Conservation (phyloP, 2,797 vertebrate species). For the Valencia hispanica region DNA sequence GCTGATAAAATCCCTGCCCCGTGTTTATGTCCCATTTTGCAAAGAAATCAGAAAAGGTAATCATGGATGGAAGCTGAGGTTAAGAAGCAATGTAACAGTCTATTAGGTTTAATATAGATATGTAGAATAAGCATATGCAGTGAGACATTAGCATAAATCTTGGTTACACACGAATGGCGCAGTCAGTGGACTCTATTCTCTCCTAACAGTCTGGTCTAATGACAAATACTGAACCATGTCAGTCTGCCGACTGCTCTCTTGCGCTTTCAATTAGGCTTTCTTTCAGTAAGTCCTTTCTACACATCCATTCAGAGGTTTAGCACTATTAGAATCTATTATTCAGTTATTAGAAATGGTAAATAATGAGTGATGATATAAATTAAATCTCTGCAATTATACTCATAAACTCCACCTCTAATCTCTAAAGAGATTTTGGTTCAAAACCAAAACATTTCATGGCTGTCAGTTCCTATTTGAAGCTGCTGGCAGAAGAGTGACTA, state of each 20-base stretch:
- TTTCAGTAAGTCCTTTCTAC: slow-evolving; percentile 54
- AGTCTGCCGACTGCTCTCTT: slow-evolving; percentile 75
- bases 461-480: slow-evolving; percentile 39
- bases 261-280: slow-evolving; percentile 83
- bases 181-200: slow-evolving; percentile 77
- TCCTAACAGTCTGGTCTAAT: slow-evolving; percentile 78
- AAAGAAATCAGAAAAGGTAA: slow-evolving; percentile 99
- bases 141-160: slow-evolving; percentile 99
- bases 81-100: slow-evolving; percentile 99
- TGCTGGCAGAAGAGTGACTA: slow-evolving; percentile 32
- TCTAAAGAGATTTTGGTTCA: slow-evolving; percentile 11
- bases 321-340: slow-evolving; percentile 26
- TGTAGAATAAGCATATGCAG: slow-evolving; percentile 99
- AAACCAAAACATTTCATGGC: slow-evolving; percentile 22
- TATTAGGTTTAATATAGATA: slow-evolving; percentile 99
- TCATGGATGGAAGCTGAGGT: slow-evolving; percentile 99
- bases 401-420: slow-evolving; percentile 7
- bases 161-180: slow-evolving; percentile 89
- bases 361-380: slow-evolving; percentile 14
- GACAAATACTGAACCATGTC: slow-evolving; percentile 81
- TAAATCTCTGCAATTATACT: background rate
- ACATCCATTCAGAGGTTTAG: slow-evolving; percentile 39
- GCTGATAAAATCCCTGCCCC: slow-evolving; percentile 93
- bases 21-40: slow-evolving; percentile 96
- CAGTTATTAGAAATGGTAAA: slow-evolving; percentile 5